Percentiles rank a stretch among this genome's conserved stretches.
Conservation (phyloP, 92 coral and sea anemone species). For the Parazoanthus swiftii region DNA sequence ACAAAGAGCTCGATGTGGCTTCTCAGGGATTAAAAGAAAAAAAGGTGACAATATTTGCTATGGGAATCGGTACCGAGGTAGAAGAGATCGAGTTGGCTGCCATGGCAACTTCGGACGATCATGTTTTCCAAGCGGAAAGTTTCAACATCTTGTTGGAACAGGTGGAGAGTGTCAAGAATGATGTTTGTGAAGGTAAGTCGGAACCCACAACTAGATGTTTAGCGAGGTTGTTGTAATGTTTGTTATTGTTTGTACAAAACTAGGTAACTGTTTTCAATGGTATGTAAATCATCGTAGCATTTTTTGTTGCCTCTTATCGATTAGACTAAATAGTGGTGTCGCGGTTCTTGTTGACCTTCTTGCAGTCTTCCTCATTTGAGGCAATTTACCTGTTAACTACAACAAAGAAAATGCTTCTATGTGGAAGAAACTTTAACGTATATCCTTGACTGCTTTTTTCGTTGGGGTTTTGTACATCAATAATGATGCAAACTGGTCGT, state of each 20-base stretch:
- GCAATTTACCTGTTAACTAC: too few relatives aligned
- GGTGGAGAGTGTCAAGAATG: not conserved
- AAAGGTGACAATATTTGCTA: slow-evolving; percentile 5
- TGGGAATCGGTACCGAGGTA: slow-evolving; percentile 16
- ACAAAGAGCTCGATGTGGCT: not conserved
- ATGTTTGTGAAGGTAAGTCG: not conserved
- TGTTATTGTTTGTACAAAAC: not conserved
- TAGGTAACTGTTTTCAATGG: not conserved
- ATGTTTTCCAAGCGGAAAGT: not conserved
- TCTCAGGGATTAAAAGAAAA: slow-evolving; percentile 30
- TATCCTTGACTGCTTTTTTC: too few relatives aligned
- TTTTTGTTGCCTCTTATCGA: not conserved
- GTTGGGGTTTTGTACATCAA: too few relatives aligned
- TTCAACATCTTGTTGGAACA: not conserved
- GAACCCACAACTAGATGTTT: not conserved
- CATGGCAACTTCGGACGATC: not conserved
- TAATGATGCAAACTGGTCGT: too few relatives aligned
- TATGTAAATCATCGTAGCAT: not conserved
- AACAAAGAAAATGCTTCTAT: too few relatives aligned
- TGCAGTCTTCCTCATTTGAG: too few relatives aligned
- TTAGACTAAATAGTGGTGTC: not conserved
- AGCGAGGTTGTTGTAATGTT: not conserved
- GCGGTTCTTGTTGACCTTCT: too few relatives aligned
- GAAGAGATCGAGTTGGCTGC: not conserved
- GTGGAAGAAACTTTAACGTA: too few relatives aligned